phyloP scores from a whole-genome alignment of 2,113 vertebrate species.

The Dicrurus megarhynchus region DNA sequence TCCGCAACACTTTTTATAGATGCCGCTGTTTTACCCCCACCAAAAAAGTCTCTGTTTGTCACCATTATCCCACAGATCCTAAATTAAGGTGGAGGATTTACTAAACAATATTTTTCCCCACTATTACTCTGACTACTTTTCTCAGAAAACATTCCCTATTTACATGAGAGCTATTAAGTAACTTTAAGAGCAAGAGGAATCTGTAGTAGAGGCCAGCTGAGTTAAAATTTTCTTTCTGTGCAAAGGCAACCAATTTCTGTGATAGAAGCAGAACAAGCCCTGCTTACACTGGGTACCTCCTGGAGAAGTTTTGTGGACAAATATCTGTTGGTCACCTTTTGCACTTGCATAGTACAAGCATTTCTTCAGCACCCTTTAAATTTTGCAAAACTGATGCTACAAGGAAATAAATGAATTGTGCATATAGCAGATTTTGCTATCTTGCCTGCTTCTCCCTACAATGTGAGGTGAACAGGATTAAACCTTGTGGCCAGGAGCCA shows the following conservation, averaged over 20 bases:
- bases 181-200: not conserved
- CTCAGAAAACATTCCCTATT: not conserved
- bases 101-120: accelerated
- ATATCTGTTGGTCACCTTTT: not conserved
- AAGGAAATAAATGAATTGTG: not conserved
- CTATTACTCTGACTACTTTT: not conserved
- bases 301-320: not conserved
- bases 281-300: not conserved
- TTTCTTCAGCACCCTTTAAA: not conserved
- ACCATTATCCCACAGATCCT: not conserved
- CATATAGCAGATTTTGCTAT: not conserved
- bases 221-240: not conserved
- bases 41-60: not conserved
- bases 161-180: not conserved
- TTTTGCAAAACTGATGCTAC: not conserved
- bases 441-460: not conserved
- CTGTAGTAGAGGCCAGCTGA: not conserved
- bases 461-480: not conserved
- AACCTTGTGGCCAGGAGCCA: not conserved
- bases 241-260: not conserved
- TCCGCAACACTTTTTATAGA: accelerated
- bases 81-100: not conserved
- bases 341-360: not conserved
- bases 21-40: not conserved
- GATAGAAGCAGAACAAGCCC: not conserved